phyloP scores from a whole-genome alignment of 2,113 vertebrate species.

The Lepidothrix coronata region DNA sequence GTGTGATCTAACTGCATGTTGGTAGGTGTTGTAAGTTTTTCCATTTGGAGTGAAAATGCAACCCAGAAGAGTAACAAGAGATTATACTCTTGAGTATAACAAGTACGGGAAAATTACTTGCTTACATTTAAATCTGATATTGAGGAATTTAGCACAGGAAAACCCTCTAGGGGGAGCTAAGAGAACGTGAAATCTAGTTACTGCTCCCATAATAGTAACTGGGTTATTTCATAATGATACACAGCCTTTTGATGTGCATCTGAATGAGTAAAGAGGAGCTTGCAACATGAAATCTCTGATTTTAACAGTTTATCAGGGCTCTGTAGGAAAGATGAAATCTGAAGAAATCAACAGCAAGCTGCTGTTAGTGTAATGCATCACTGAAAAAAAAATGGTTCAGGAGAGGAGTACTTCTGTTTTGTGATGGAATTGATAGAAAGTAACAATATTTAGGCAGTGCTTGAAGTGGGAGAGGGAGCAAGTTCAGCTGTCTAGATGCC shows the following conservation, averaged over 20 bases:
- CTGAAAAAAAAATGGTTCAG: background rate
- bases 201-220: background rate
- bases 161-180: conserved; percentile 70
- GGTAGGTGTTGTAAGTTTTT: background rate
- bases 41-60: background rate
- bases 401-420: background rate
- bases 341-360: background rate
- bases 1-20: background rate
- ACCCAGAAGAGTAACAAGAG: background rate
- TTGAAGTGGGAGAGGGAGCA: background rate
- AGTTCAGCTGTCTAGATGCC: background rate
- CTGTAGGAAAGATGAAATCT: background rate
- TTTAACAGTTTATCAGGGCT: background rate
- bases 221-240: background rate
- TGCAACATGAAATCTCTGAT: background rate
- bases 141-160: background rate
- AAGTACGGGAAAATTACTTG: background rate
- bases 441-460: background rate
- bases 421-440: background rate
- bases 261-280: background rate
- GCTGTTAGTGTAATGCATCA: background rate
- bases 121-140: background rate
- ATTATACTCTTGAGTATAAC: background rate
- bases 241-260: background rate
- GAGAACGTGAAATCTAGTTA: background rate